phyloP scores from a whole-genome alignment of 2,113 vertebrate species.

The Ptilonorhynchus violaceus region DNA sequence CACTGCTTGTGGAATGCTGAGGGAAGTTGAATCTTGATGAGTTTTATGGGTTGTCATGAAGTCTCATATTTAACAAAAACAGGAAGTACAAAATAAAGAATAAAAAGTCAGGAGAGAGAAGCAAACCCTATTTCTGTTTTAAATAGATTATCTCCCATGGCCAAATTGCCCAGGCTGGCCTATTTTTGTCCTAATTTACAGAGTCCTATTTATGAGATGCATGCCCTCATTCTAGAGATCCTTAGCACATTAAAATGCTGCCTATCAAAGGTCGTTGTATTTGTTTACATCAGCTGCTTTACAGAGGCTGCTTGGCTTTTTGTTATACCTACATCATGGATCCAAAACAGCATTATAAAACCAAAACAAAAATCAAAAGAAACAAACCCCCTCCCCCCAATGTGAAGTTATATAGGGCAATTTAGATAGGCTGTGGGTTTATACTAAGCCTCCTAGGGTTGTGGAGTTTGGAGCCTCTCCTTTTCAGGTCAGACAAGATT shows the following conservation, averaged over 20 bases:
- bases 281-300: constrained; percentile 3
- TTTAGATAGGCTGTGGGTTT: constrained; percentile 12
- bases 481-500: constrained; percentile 61
- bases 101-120: not conserved
- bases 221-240: not conserved
- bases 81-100: not conserved
- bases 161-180: not conserved
- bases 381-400: too few relatives aligned
- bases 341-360: not conserved
- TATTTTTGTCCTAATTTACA: constrained; percentile 21
- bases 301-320: not conserved
- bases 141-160: not conserved
- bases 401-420: constrained; percentile 1
- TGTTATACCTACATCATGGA: not conserved
- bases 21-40: not conserved
- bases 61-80: not conserved
- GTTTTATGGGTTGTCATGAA: not conserved
- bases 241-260: not conserved
- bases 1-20: not conserved
- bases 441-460: not conserved
- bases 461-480: constrained; percentile 17
- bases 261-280: not conserved
- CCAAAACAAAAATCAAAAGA: not conserved
- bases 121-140: not conserved
- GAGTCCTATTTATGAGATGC: not conserved